Evolutionary conservation across 1,140 invertebrate genomes (phyloP), one percentile per base, ranked within the genome.

Genomic region (Drosophila punjabiensis): DNA sequence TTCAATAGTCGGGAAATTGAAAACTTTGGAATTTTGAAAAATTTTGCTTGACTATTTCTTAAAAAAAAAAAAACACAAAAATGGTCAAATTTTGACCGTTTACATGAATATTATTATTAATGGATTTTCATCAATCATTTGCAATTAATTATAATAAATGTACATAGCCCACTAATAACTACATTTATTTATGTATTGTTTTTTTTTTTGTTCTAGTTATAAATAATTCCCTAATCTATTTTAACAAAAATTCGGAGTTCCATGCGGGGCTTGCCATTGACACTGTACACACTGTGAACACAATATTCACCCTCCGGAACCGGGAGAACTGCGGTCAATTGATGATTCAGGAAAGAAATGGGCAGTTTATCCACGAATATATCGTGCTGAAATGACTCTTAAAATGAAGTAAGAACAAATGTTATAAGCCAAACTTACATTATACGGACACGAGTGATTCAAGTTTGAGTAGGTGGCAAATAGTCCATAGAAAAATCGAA

Each of bases 281-380:
- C 20, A 6, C 11, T 13, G 18, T 24, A 50, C 24, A 50, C 20
- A 28, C 47, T 50, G 24, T 50, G 24, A 50, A 50, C 28, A 30
- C 28, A 53, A 11, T 53, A 53, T n/a, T 53, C 50, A 30, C 50
- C 50, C 6, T 53, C 50, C 16, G 50, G 50, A n/a, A 30, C 14
- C 8, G 50, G 50, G 4, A 53, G 28, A 53, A 53, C 10, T 14
- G 16, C 16, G 24, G 16, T 30, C 50, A 53, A n/a, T 16, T 30
- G 28, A 50, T 53, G 50, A 30, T 53, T n/a, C 5, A 53, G 9
- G 16, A 53, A 53, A 16, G 0, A 3, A 53, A 53, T 53, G 9
- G 50, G 28, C 3, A 50, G 48, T 10, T 50, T 50, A 3, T 50
- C 50, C 50, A 30, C 50, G 3, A 48, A 48, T 28, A 48, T 24